A percentile compares a stretch with the other conserved stretches of the same genome.
Conservation (phyloP, 2,113 vertebrate species). For the Poecilia latipinna region DNA sequence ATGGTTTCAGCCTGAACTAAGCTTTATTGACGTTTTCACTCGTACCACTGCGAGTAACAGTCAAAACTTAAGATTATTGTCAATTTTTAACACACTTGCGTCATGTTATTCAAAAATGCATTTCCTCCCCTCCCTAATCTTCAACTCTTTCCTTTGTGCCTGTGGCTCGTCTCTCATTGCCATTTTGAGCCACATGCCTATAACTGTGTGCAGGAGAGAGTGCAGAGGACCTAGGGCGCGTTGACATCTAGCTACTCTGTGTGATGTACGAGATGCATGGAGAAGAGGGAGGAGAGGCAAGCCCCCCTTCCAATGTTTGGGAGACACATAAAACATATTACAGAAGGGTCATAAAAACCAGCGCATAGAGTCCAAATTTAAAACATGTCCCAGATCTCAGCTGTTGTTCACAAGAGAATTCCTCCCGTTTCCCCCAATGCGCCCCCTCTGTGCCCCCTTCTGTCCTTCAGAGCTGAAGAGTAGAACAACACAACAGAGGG, state of each 20-base stretch:
- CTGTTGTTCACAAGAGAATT: constrained; percentile 58
- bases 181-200: constrained; percentile 42
- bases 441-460: background rate
- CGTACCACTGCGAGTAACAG: background rate
- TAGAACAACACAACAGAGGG: constrained; percentile 51
- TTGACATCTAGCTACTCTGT: constrained; percentile 57
- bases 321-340: constrained; percentile 67
- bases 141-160: constrained; percentile 4
- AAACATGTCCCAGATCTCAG: constrained; percentile 73
- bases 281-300: constrained; percentile 20
- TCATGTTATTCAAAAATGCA: background rate
- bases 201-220: constrained; percentile 31
- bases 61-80: background rate
- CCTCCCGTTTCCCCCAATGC: background rate
- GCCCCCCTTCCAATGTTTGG: constrained; percentile 50
- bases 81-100: background rate
- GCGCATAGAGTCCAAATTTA: constrained; percentile 68
- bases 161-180: constrained; percentile 20
- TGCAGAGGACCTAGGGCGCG: constrained; percentile 46
- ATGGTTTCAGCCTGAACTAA: background rate
- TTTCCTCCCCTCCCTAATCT: background rate
- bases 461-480: constrained; percentile 44
- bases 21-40: background rate
- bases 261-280: constrained; percentile 64
- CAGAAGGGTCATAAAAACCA: constrained; percentile 56